Base-by-base conservation (phyloP, 2,797 vertebrate genomes). In the Labeo calbasu region DNA sequence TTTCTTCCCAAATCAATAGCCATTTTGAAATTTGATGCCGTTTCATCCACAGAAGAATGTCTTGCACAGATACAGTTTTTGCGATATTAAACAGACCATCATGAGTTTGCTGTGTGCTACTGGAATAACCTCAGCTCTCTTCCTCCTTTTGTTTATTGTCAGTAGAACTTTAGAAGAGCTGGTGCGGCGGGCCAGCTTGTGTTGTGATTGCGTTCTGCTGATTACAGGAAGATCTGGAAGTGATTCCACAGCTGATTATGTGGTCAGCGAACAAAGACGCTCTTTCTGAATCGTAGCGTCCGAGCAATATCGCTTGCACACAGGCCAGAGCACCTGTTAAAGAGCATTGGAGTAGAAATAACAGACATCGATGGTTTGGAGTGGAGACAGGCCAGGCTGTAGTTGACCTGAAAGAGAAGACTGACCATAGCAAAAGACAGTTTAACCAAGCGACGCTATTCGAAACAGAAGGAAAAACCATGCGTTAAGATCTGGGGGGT, bases 201-300 rank as follows among this genome's bases (percentile, higher is more conserved):
- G 79, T 78, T 53, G 51, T 84, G 85, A 88, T 88, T 86, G 53
- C 12, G 23, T 76, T 85, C 76, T 32, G 10, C 72, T 87, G 55
- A 86, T 86, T 65, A 82, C 68, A 79, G 80, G 46, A 43, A 76
- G 81, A 79, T 90, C 89, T 91, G 87, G 87, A 89, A 88, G 81
- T 80, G 83, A 88, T 89, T 84, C 85, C 43, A 25, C 25, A 73
- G 73, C 79, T 87, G 89, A 90, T 91, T 90, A 86, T 84, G 76
- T 82, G 82, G 71, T 85, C 72, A 55, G 66, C 43, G 40, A 77
- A 84, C 81, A 53, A 61, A 69, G 48, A 81, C 77, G 82, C 84
- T 86, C 73, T 79, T 75, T 72, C 79, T 83, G 73, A 84, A 75
- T 79, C 46, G 8, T 19, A 81, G 71, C 71, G 72, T 77, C 50